Evolutionary conservation across 2,888 invertebrate species (phyloP).

Genomic region (Mythimna impura): DNA sequence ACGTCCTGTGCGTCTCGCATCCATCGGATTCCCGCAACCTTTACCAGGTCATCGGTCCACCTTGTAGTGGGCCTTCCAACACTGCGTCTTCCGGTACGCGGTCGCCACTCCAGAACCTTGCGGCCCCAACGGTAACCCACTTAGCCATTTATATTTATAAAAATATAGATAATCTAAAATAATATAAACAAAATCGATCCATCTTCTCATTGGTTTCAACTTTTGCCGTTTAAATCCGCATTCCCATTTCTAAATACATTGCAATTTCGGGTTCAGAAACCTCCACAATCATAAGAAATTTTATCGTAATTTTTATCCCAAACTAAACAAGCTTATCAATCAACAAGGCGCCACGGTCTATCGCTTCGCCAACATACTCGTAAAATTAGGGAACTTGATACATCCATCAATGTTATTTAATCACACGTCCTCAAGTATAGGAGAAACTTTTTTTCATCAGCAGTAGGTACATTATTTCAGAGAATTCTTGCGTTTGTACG

Average conservation of each 20-base stretch:
- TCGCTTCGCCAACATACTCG: constrained; percentile 38
- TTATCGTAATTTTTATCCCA: constrained; percentile 53
- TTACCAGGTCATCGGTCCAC: no score
- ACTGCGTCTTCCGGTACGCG: no score
- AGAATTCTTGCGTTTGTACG: neutral
- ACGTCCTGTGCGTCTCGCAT: no score
- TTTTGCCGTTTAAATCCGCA: neutral
- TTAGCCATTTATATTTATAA: no score
- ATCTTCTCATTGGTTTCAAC: neutral
- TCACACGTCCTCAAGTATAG: constrained; percentile 22
- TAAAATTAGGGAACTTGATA: constrained; percentile 41
- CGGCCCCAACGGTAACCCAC: no score
- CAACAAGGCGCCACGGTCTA: constrained; percentile 40
- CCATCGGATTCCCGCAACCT: no score
- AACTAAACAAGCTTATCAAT: constrained; percentile 65
- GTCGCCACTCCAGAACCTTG: no score
- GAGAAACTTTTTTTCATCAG: constrained; percentile 37
- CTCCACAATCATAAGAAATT: constrained; percentile 27
- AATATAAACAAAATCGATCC: neutral
- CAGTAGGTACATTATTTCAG: constrained; percentile 21
- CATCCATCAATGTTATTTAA: constrained; percentile 59
- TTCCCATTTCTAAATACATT: constrained; percentile 7
- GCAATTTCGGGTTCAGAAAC: constrained; percentile 43
- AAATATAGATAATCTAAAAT: no score
- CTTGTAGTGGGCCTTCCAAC: no score